Evolutionary conservation across 2,888 invertebrate species (phyloP).

Genomic region (Aphidius colemani): DNA sequence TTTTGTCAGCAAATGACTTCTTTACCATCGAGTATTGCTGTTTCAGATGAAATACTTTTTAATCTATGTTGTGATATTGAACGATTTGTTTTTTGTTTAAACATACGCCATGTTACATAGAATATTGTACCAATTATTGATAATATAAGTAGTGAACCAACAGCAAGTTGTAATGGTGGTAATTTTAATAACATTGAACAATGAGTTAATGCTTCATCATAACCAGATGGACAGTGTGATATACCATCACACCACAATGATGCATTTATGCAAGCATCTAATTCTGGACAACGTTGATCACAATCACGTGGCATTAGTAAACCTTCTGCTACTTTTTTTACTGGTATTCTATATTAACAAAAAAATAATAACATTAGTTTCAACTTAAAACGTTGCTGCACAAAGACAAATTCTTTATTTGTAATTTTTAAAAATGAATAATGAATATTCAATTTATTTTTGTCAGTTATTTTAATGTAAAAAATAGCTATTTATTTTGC

Average conservation of each 20-base stretch:
- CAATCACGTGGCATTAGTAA: constrained; percentile 70
- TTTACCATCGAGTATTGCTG: constrained; percentile 83
- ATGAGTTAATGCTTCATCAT: constrained; percentile 77
- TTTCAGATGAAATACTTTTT: constrained; percentile 81
- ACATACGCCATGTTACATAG: constrained; percentile 58
- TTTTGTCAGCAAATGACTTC: constrained; percentile 95
- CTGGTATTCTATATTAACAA: constrained; percentile 33
- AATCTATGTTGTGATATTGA: constrained; percentile 80
- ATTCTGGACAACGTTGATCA: constrained; percentile 58
- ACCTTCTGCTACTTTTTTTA: constrained; percentile 61
- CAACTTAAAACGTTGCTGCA: too few species aligned
- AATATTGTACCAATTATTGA: constrained; percentile 50
- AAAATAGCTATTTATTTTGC: too few species aligned
- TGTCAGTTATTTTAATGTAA: too few species aligned
- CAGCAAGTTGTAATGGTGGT: constrained; percentile 73
- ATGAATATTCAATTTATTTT: too few species aligned
- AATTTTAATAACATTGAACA: constrained; percentile 78
- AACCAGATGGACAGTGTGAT: constrained; percentile 61
- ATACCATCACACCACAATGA: constrained; percentile 63
- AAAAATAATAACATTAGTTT: too few species aligned
- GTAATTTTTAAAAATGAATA: too few species aligned
- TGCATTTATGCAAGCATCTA: constrained; percentile 57
- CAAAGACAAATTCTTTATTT: too few species aligned
- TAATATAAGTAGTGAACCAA: constrained; percentile 60
- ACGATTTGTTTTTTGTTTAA: constrained; percentile 71